These are phyloP conservation scores for Eulemur coronatus DNA, from an alignment of 2,797 vertebrate species.

Conservation along the genomic window DNA sequence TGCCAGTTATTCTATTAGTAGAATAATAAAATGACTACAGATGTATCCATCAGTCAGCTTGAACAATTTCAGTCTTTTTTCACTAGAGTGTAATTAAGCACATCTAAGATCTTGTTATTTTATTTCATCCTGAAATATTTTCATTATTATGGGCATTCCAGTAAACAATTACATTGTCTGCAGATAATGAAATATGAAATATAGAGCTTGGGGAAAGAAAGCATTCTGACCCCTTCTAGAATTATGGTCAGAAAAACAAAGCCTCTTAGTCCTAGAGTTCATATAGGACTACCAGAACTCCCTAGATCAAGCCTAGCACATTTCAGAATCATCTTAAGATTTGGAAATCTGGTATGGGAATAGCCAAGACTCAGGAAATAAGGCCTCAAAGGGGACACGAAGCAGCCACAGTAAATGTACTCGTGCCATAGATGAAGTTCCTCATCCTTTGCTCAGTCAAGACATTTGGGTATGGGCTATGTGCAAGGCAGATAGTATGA, in stretches of 20 bases:
- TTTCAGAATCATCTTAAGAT: background rate
- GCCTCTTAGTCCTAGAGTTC: background rate
- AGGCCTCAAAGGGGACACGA: background rate
- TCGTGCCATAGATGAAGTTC: background rate
- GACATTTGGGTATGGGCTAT: background rate
- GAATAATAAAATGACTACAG: constrained; percentile 11
- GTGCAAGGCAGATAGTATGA: background rate
- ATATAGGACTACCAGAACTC: background rate
- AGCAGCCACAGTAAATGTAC: background rate
- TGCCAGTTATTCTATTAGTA: background rate
- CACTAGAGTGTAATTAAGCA: background rate
- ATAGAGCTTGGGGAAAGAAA: background rate
- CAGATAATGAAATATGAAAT: background rate
- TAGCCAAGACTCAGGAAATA: background rate
- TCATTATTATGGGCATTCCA: background rate
- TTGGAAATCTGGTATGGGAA: background rate
- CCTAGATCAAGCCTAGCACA: background rate
- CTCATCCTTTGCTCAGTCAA: background rate
- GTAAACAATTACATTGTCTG: background rate
- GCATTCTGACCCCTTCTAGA: background rate
- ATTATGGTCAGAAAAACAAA: background rate
- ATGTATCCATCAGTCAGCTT: background rate
- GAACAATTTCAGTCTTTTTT: background rate
- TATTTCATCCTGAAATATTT: constrained; percentile 14
- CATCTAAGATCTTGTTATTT: background rate